Evolutionary conservation across 2,888 invertebrate genomes (phyloP), one percentile per base, ranked within the genome.

Genomic region (Andrena haemorrhoa): DNA sequence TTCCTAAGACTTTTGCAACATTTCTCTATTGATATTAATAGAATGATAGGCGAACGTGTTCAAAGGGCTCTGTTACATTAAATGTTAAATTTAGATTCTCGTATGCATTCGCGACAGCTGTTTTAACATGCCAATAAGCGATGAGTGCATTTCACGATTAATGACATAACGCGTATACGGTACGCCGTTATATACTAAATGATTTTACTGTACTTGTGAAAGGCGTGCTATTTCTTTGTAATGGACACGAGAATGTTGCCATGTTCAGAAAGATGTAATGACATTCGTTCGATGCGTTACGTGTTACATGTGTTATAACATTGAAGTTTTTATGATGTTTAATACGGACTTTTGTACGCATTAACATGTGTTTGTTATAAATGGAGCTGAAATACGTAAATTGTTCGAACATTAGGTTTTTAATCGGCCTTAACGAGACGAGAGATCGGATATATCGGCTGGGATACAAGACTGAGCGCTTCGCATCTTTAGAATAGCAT

Each of bases 401-500:
- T 70, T 83, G 47, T 65, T 79, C 61, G 60, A 80, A 63, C 29
- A 49, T 80, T 71, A 56, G 65, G 20, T 78, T 77, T 63, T 79
- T 75, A 68, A 71, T 84, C 79, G 85, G 89, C 87, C 86, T 91
- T 89, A 86, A 66, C 65, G 66, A 69, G 29, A 74, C 76, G 77
- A 73, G 70, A 88, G 75, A 90, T 87, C 73, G 82, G 84, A 88
- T 86, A 80, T 87, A 90, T 84, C 84, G 87, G 88, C 86, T 89
- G 86, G 86, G 86, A 91, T 85, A 92, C 82, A 92, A 92, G 92
- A 92, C 92, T 92, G 92, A 92, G 83, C 87, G 88, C 89, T 88
- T 90, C 86, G 89, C 89, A 89, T 87, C 84, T 85, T 75, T 89
- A 86, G 76, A 71, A 66, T 88, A 89, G 81, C 79, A 88, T 89